Evolutionary conservation across 2,888 invertebrate genomes (phyloP), one percentile per base, ranked within the genome.

Genomic region (Acleris sparsana): DNA sequence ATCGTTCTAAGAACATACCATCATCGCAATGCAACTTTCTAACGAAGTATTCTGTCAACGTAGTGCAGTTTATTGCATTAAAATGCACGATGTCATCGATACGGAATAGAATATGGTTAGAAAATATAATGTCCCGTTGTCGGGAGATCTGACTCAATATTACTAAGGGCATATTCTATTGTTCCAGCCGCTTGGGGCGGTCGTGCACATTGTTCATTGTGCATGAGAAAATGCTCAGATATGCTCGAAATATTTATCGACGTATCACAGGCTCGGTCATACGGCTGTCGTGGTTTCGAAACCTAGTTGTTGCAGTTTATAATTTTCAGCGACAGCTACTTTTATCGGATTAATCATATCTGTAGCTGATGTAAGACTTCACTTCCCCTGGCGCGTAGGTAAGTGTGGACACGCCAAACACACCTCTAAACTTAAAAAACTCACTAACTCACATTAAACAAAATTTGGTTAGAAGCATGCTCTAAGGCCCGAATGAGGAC

Each of bases 161-260:
- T 65, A 53, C 48, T 53, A 44, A 61, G 59, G 65, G 62, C 68
- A 52, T 53, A 75, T 74, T 73, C 78, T 80, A 85, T 87, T 86
- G 85, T 87, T 82, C 75, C 71, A 60, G 64, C 67, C 55, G 77
- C 83, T 79, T 65, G 73, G 73, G 80, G 83, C 82, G 77, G 79
- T 87, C 87, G 84, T 82, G 84, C 82, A 75, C 85, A 84, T 87
- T 87, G 87, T 87, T 78, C 86, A 89, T 89, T 90, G 89, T 88
- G 80, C 86, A 81, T 82, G 53, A 77, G 78, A 80, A 81, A 80
- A 78, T 56, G 67, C 71, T 72, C 62, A 70, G 75, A 71, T 67
- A 60, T 61, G 51, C 58, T 66, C 39, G 63, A 52, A 61, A 70
- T 73, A 70, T 66, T 63, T 70, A 69, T 63, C 69, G 62, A 57